Evolutionary conservation across 2,113 vertebrate genomes (phyloP), one percentile per base, ranked within the genome.

Genomic region (Columba livia): DNA sequence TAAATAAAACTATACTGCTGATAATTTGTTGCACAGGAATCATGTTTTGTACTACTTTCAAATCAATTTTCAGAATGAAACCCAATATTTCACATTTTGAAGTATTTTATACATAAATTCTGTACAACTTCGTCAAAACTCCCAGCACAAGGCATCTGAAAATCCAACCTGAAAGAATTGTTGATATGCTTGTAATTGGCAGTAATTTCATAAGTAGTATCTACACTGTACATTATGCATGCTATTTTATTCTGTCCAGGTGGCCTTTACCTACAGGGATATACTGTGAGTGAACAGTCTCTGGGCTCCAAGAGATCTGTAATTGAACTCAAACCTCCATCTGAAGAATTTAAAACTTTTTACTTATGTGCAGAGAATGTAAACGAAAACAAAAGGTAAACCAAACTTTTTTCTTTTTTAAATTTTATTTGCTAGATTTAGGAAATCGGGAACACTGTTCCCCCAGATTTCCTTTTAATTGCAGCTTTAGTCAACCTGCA

Each of bases 321-420:
- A 72, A 99, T 99, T 94, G 99, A 99, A 96, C 98, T 99, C 47
- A 98, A 98, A 91, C 98, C 98, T 58, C 98, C 98, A 34, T 99
- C 98, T 26, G 98, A 99, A 92, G 99, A 99, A 96, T 99, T 99
- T 96, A 98, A 99, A 97, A 98, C 98, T 3, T 99, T 99, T 94
- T 98, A 98, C 90, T 96, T 99, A 85, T 98, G 98, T 92, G 98
- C 99, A 77, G 99, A 99, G 87, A 99, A 98, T 69, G 93, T 97
- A 25, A 98, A 98, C 58, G 99, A 99, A 97, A 99, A 99, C 70
- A 98, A 98, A 96, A 96, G 98, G 99, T 99, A 97, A 98, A 94
- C 16, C 38, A 31, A 54, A 40, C 6, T 62, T 78, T 54, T 25
- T 15, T 14, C 28, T 44, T 21, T 47, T 47, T 47, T 47, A 47